These are phyloP conservation scores for Dendrolimus kikuchii DNA, from an alignment of 1,140 invertebrate genomes.

Conservation along the genomic window DNA sequence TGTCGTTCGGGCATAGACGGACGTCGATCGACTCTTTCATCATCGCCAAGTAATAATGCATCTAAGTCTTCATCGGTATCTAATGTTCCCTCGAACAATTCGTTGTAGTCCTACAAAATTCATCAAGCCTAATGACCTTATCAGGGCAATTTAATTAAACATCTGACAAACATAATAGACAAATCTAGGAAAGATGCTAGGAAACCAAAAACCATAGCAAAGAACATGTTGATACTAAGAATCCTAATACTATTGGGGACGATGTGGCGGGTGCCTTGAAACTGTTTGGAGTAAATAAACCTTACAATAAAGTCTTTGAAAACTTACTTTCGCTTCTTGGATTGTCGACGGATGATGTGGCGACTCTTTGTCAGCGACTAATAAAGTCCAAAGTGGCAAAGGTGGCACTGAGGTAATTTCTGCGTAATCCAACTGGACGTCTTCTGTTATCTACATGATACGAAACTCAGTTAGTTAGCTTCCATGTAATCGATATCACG, in stretches of 20 bases:
- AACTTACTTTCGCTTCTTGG: constrained; percentile 69
- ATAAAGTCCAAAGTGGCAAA: constrained; percentile 94
- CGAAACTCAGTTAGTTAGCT: neutral
- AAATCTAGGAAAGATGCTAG: too few relatives aligned
- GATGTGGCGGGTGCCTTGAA: too few relatives aligned
- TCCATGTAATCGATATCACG: too few relatives aligned
- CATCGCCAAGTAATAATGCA: constrained; percentile 81
- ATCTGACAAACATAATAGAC: too few relatives aligned
- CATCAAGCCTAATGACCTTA: neutral
- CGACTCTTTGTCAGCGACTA: constrained; percentile 93
- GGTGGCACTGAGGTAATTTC: constrained; percentile 98
- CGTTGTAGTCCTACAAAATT: constrained; percentile 83
- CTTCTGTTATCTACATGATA: constrained; percentile 80
- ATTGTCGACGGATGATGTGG: constrained; percentile 68
- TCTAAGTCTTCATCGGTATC: constrained; percentile 87
- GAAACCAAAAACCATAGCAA: too few relatives aligned
- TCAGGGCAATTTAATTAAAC: neutral
- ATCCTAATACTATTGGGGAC: too few relatives aligned
- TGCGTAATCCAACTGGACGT: constrained; percentile 93
- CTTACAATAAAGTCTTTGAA: too few relatives aligned
- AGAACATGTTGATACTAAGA: too few relatives aligned
- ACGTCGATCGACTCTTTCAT: constrained; percentile 76
- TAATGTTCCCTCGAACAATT: constrained; percentile 87
- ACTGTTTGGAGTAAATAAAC: too few relatives aligned
- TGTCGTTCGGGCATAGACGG: constrained; percentile 80